phyloP scores from a whole-genome alignment of 2,888 invertebrate species.

The Cryptophagus acutangulus region DNA sequence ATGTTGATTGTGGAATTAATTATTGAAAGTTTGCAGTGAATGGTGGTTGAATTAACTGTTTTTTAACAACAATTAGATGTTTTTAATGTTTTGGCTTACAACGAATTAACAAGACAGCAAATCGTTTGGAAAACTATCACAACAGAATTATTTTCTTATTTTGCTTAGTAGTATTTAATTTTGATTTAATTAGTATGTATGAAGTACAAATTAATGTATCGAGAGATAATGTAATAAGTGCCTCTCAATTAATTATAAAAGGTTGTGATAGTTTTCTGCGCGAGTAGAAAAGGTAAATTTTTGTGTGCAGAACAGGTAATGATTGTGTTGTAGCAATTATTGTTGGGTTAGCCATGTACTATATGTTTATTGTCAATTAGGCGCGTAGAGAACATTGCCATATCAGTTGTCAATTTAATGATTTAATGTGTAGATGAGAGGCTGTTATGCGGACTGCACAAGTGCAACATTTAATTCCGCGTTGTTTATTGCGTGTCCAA shows the following conservation, averaged over 20 bases:
- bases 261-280: conserved; percentile 10
- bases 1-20: conserved; percentile 16
- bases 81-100: too few species aligned
- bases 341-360: conserved; percentile 31
- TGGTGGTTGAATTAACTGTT: conserved; percentile 33
- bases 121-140: conserved; percentile 22
- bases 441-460: conserved; percentile 44
- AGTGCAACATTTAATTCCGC: conserved; percentile 19
- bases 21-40: conserved; percentile 27
- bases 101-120: conserved; percentile 33
- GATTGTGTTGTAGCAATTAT: conserved; percentile 46
- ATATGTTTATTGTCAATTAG: conserved; percentile 45
- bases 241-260: not conserved
- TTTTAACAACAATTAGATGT: conserved; percentile 35
- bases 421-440: conserved; percentile 40
- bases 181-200: too few species aligned
- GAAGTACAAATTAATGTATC: not conserved
- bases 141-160: conserved; percentile 4
- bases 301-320: not conserved
- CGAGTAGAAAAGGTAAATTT: not conserved
- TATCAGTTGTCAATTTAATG: conserved; percentile 46
- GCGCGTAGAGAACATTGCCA: conserved; percentile 43
- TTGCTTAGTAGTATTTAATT: not conserved
- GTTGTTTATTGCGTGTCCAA: conserved; percentile 19
- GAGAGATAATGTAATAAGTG: not conserved